phyloP scores from a whole-genome alignment of 2,113 vertebrate species.

The Otocyon megalotis region DNA sequence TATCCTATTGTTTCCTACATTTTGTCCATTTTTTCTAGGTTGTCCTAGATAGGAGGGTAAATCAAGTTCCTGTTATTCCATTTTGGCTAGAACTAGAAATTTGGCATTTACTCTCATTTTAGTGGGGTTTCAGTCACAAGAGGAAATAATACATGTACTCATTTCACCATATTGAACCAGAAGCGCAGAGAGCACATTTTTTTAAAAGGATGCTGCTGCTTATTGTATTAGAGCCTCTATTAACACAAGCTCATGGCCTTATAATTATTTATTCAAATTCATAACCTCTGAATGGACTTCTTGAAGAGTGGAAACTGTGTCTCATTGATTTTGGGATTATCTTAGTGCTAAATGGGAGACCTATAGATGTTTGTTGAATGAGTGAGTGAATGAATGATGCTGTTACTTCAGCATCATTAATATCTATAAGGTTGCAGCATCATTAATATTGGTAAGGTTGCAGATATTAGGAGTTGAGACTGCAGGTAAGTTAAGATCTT shows the following conservation, averaged over 20 bases:
- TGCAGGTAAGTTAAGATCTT: too few relatives aligned
- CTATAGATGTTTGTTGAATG: background rate
- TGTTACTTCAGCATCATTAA: background rate
- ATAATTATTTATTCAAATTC: constrained; percentile 4
- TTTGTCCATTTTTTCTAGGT: background rate
- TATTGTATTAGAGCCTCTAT: background rate
- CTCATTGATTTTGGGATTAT: background rate
- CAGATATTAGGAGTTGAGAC: too few relatives aligned
- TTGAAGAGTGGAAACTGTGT: background rate
- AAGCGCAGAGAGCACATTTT: background rate
- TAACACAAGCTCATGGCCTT: background rate
- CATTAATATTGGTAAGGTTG: too few relatives aligned
- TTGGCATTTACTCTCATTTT: background rate
- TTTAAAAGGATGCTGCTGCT: background rate
- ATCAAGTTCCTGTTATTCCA: background rate
- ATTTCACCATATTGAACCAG: background rate
- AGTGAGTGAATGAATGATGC: background rate
- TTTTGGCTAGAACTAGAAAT: constrained; percentile 3
- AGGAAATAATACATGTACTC: background rate
- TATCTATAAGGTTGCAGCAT: too few relatives aligned
- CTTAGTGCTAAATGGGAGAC: background rate
- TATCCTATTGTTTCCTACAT: background rate
- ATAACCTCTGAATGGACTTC: background rate
- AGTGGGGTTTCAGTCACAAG: background rate
- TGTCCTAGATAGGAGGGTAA: background rate